These are phyloP conservation scores for Bubo blakistoni DNA, from an alignment of 2,113 vertebrate genomes.

Conservation along the genomic window DNA sequence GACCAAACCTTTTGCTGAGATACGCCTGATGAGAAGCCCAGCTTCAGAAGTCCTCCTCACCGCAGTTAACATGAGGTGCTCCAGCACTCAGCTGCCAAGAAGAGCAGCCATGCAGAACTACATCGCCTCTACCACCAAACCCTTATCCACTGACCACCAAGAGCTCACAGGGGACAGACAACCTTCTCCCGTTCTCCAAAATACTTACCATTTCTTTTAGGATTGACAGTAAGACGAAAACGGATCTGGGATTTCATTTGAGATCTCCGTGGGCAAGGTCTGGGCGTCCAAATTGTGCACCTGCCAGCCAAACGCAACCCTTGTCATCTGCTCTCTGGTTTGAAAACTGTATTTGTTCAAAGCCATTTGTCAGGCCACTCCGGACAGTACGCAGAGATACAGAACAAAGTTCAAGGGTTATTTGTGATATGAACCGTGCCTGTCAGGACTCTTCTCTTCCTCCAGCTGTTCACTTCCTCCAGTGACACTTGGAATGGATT, in stretches of 20 bases:
- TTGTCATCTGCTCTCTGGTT: neutral
- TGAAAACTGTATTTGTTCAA: neutral
- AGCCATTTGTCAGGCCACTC: neutral
- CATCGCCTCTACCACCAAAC: neutral
- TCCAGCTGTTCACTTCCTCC: neutral
- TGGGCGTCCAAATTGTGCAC: accelerated
- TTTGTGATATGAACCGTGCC: neutral
- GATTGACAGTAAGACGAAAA: neutral
- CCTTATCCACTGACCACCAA: neutral
- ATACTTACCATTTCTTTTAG: neutral
- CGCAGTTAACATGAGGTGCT: neutral
- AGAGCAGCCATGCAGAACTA: neutral
- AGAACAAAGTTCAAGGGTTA: conserved; percentile 35
- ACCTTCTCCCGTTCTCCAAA: neutral
- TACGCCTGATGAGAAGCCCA: neutral
- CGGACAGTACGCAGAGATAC: neutral
- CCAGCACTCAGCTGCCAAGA: neutral
- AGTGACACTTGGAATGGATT: neutral
- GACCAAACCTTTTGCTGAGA: neutral
- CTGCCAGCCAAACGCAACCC: neutral
- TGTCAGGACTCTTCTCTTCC: neutral
- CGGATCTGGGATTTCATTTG: neutral
- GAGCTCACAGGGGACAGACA: neutral
- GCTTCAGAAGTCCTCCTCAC: neutral
- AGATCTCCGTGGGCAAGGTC: neutral